Evolutionary conservation across 2,797 vertebrate species (phyloP).

Genomic region (Momotus momota): DNA sequence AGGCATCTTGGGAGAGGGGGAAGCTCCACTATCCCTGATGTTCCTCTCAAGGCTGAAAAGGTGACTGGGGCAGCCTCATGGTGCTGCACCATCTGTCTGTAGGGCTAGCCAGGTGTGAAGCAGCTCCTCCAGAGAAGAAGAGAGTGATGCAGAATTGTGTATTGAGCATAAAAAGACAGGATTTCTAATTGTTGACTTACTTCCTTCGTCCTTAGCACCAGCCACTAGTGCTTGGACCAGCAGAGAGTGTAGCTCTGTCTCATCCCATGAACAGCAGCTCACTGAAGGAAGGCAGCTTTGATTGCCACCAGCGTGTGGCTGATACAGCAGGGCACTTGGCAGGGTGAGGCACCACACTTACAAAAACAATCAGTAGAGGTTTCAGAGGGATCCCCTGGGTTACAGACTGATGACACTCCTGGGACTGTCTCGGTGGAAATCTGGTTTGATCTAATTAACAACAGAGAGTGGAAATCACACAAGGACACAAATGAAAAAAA

Average conservation of each 20-base stretch:
- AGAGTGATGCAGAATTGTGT: not conserved
- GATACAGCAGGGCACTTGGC: not conserved
- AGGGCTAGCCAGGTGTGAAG: not conserved
- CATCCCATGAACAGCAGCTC: rapidly evolving
- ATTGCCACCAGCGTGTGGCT: rapidly evolving
- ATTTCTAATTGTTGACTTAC: not conserved
- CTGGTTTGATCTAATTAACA: not conserved
- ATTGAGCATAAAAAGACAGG: not conserved
- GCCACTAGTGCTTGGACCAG: not conserved
- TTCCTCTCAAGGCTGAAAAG: not conserved
- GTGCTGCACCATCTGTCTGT: not conserved
- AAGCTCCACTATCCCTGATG: not conserved
- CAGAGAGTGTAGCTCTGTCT: not conserved
- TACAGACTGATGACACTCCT: not conserved
- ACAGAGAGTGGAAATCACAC: not conserved
- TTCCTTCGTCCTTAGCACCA: not conserved
- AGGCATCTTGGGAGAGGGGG: not conserved
- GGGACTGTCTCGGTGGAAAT: not conserved
- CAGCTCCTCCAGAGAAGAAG: not conserved
- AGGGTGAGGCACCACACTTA: not conserved
- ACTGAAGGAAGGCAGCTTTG: not conserved
- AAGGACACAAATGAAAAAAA: not conserved
- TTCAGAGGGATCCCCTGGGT: not conserved
- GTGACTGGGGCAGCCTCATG: not conserved
- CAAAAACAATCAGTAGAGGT: not conserved